Base-by-base conservation (phyloP, 2,113 vertebrate genomes). In the Phylloscopus whistleri region DNA sequence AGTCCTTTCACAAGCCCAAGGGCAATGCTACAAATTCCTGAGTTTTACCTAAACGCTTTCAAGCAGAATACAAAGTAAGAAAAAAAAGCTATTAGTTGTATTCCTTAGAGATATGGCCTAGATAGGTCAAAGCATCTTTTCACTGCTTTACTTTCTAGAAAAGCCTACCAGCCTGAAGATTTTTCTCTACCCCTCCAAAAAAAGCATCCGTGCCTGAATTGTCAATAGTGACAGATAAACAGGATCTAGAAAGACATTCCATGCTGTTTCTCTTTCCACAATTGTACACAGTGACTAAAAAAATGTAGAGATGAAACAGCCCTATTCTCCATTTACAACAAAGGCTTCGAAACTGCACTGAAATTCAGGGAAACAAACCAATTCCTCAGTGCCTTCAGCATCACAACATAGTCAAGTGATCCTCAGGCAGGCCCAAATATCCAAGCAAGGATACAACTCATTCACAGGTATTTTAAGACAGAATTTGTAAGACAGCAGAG, bases 101-200 rank as follows among this genome's bases (percentile, higher is more conserved):
- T 39, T 93, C 93, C 88, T 89, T 84, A 41, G 94, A 95, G 94
- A 64, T 89, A 81, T 0, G 7, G 46, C 85, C 92, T 78, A 96
- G 7, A 94, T 92, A 93, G 86, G 73, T 72, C 73, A 84, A 74
- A 81, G 26, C 19, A 84, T 14, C 48, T 80, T 94, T 69, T 73
- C 26, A 76, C 46, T 93, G 26, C 78, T 83, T 77, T 48, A 53
- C 43, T 60, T 93, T 92, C 80, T 60, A 89, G 80, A 94, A 97
- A 81, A 84, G 48, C 24, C 76, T 88, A n/a, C 68, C 63, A 48
- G 19, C 23, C 30, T 43, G 37, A 92, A 90, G n/a, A 86, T 33
- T 89, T 90, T 86, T 75, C 59, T 77, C 28, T 26, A 10, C 3
- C 28, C 2, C 14, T 43, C 20, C 9, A 51, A 55, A 69, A 55